Base-by-base conservation (phyloP, 2,113 vertebrate species). In the Machaerirhynchus nigripectus region DNA sequence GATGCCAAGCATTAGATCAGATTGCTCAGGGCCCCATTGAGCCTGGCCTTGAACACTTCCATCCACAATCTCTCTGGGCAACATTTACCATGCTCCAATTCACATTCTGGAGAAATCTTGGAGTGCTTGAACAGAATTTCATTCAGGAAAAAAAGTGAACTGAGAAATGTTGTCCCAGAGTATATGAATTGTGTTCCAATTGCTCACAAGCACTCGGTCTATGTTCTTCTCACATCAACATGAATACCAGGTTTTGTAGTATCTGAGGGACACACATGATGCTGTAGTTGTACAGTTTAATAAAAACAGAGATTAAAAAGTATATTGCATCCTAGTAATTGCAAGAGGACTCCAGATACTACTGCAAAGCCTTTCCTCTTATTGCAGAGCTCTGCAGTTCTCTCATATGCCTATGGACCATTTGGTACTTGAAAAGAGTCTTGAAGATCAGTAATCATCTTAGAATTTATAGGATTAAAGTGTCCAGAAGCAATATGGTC, bases 341-440 rank as follows among this genome's bases (percentile, higher is more conserved):
- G 19, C 50, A 88, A 88, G 30, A 73, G 7, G 20, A 46, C 49
- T 77, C 33, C 3, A 42, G 35, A 50, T 27, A 64, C 22, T 46
- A 11, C 31, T 55, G 21, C 24, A 73, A 84, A 33, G 19, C 8
- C 50, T 56, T 40, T 60, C 2, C 7, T 90, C 20, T 39, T 46
- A n/a, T 15, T 50, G 33, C 22, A 78, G 42, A 60, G 5, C 8
- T 87, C 63, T 28, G 30, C 17, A n/a, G 19, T 39, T 84, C n/a
- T 64, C 18, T 70, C 26, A 63, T 8, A 68, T 33, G 40, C 2
- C 8, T 24, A 5, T 23, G n/a, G 6, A 76, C 19, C 4, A 35
- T 39, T 82, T 80, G 1, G 7, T 49, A 23, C 27, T 50, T 0
- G 0, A 47, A 53, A 73, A 53, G 14, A 59, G 10, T 6, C 7